Percentiles rank a stretch among this genome's conserved stretches.
These are phyloP conservation scores for Pentamera pediparva DNA, from an alignment of 53 echinoderm and acorn worm genomes.

Conservation along the genomic window DNA sequence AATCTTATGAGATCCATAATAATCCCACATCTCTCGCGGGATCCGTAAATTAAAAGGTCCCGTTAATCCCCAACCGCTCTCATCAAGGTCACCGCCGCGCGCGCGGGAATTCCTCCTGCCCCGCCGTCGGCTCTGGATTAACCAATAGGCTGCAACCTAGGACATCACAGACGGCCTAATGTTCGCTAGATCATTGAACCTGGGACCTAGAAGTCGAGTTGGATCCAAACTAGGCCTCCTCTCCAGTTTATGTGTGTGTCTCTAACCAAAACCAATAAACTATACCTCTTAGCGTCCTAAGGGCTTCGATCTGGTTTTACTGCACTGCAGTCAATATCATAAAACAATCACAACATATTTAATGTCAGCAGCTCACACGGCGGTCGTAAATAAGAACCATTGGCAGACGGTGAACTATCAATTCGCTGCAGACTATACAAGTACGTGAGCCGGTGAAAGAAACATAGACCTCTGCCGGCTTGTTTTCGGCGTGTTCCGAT, in stretches of 20 bases:
- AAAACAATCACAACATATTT: conserved; percentile 37
- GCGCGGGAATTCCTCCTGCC: too few relatives aligned
- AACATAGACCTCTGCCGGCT: too few relatives aligned
- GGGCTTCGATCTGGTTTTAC: conserved; percentile 16
- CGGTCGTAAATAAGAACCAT: conserved; percentile 2
- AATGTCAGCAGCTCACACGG: conserved; percentile 20
- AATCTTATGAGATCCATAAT: too few relatives aligned
- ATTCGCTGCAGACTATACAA: too few relatives aligned
- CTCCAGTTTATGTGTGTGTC: too few relatives aligned
- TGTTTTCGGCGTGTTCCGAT: too few relatives aligned
- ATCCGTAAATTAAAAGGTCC: conserved; percentile 15
- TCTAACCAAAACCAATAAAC: conserved; percentile 17
- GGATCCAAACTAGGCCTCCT: conserved; percentile 11
- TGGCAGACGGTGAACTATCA: neutral
- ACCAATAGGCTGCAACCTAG: neutral
- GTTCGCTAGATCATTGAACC: conserved; percentile 34
- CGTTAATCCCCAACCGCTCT: conserved; percentile 9
- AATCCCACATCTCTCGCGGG: too few relatives aligned
- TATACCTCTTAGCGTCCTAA: conserved; percentile 3
- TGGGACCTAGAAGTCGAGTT: conserved; percentile 21
- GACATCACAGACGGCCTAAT: neutral
- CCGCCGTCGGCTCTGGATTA: too few relatives aligned
- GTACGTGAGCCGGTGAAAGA: too few relatives aligned
- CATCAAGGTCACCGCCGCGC: conserved; percentile 21
- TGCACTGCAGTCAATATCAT: conserved; percentile 23